Evolutionary conservation across 2,113 vertebrate species (phyloP), one percentile per base, ranked within the genome.

Genomic region (Ardeotis arabs): DNA sequence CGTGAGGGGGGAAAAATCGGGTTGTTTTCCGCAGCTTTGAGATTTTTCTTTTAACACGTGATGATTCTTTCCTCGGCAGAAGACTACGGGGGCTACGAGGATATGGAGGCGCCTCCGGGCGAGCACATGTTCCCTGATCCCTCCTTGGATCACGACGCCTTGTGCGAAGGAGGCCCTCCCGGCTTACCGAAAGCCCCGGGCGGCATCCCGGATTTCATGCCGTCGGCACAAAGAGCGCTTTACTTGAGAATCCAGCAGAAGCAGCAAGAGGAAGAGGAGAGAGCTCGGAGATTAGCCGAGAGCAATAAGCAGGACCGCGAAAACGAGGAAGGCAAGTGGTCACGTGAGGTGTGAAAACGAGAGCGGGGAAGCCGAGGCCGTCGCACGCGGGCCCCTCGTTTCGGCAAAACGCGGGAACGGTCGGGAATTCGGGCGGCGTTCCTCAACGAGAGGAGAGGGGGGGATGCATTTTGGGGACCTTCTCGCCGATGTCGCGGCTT

Each of bases 221-320:
- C 99, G 2, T 99, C 99, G 1, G 98, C 99, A 1, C 99, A 99
- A 93, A 97, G 99, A 7, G 99, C 99, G 19, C 98, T 99, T 25
- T 99, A 99, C 96, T 97, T 99, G 97, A 98, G 99, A 64, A 99
- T 99, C 95, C 99, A 99, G 89, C 99, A 99, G 95, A 99, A 99
- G 90, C 99, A 99, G 96, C 99, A 99, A 84, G 99, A 99, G 68
- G 99, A 99, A 89, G 99, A 99, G 85, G 99, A 99, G 88, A 86
- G 99, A 87, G 99, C 99, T 14, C 98, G 98, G 79, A 98, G 99
- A 58, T 97, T 99, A 68, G 98, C 98, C 1, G 99, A 99, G 94
- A 98, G 98, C 94, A 98, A 95, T 74, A 97, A 97, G 73, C 98
- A 85, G 80, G 98, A 84, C 91, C 98, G 96, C 82, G 98, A 98